Base-by-base conservation (phyloP, 2,113 vertebrate genomes). In the Epinephelus moara region DNA sequence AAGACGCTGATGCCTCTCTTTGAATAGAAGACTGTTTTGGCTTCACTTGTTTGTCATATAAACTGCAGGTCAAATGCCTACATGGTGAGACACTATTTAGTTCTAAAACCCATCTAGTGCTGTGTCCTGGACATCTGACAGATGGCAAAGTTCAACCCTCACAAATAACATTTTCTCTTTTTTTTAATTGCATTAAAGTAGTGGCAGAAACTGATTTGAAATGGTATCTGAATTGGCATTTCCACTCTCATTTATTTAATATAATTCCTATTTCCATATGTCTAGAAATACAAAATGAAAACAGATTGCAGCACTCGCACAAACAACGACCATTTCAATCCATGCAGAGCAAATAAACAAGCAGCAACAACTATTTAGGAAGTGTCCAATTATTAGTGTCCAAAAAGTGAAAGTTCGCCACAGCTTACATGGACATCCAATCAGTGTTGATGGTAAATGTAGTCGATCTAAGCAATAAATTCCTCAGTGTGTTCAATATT, bases 11-110 rank as follows among this genome's bases (percentile, higher is more conserved):
- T 50, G 47, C 59, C 30, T 77, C 55, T 74, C 64, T 83, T 75
- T 83, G 62, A 85, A 66, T 74, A 56, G 13, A 66, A 61, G 27
- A 60, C 3, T 60, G 76, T 74, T 88, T 88, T 77, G 63, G 63
- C 77, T 81, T 83, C 19, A 25, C 42, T 67, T 53, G 56, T 80
- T 66, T 47, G 17, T 68, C 76, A 72, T 64, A 23, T 19, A 82
- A 52, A 62, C 66, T 69, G 73, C 15, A 59, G 49, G 56, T 86
- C 63, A 80, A 56, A 86, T 78, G 70, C 40, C 71, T 70, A 69
- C 62, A 69, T n/a, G 40, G 27, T 64, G 74, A 83, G 52, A 74
- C 45, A 68, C 68, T 49, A 64, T 21, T 30, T 18, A 64, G 13
- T 49, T 74, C 3, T 6, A 8, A 70, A 67, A 42, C 12, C 1